Evolutionary conservation across 2,113 vertebrate genomes (phyloP).

Genomic region (Oceanodroma tethys): DNA sequence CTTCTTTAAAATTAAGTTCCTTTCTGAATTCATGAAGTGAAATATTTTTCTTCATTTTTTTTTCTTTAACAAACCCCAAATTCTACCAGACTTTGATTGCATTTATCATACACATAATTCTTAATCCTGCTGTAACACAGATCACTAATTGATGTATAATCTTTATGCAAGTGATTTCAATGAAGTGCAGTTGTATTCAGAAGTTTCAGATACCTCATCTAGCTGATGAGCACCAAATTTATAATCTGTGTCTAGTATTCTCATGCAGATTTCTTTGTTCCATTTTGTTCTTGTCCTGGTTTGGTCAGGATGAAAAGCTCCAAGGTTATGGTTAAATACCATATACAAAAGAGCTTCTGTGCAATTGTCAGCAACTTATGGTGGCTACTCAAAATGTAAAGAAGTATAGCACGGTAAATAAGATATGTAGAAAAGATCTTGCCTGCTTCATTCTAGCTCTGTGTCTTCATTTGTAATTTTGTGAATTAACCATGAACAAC

Average conservation of each 20-base stretch:
- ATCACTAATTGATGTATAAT: background rate
- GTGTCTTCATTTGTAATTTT: background rate
- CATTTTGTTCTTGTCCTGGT: background rate
- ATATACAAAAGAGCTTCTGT: background rate
- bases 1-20: background rate
- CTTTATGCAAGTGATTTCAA: background rate
- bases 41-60: background rate
- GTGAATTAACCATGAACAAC: background rate
- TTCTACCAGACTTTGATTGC: background rate
- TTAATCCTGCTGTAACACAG: background rate
- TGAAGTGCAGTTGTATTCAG: background rate
- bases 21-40: background rate
- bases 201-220: background rate
- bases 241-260: background rate
- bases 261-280: background rate
- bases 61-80: background rate
- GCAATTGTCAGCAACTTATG: background rate
- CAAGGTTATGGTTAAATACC: background rate
- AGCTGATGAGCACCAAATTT: background rate
- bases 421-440: background rate
- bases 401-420: background rate
- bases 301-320: background rate
- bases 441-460: background rate
- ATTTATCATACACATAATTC: background rate
- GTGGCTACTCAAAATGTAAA: background rate